Base-by-base conservation (phyloP, 2,797 vertebrate species). In the Crypturellus tataupa region DNA sequence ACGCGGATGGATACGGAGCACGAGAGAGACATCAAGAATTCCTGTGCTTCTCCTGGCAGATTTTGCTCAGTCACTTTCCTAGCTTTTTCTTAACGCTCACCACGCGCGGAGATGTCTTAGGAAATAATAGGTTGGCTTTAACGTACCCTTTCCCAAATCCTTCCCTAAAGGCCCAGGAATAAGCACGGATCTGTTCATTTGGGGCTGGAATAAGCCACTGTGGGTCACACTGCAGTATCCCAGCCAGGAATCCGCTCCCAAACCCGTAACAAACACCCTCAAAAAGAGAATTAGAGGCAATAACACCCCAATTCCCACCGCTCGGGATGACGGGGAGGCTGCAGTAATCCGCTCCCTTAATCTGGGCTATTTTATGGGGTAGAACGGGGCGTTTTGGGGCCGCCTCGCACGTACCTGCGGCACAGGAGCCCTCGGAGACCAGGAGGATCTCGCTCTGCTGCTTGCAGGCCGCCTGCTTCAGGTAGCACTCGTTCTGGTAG, bases 401-500 rank as follows among this genome's bases (percentile, higher is more conserved):
- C 12, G 47, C 47, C 44, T 24, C 11, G 47, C 47, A 49, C 99
- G 0, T 98, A 99, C 99, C 99, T 21, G 98, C 98, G 24, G 99
- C 99, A 96, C 99, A 99, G 1, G 99, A 98, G 37, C 99, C 99
- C 94, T 99, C 99, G 5, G 99, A 99, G 92, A 98, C 97, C 77
- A 99, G 98, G 64, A 99, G 98, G n/a, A 99, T 99, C 96, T 99
- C 99, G 2, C 98, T 99, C 98, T 99, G 99, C 97, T 99, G 99
- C 95, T 99, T 99, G 98, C 99, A 99, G 80, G 99, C 99, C 29
- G 99, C 99, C 87, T 99, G 98, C 63, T 99, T 98, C 97, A 99
- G 98, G 97, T 99, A 99, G 96, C 99, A 99, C 75, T 99, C 99
- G 0, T 99, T 99, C 98, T 99, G 99, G 97, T 99, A 99, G 98